Conservation (phyloP, 2,888 invertebrate genomes). For the Caradrina kadenii region DNA sequence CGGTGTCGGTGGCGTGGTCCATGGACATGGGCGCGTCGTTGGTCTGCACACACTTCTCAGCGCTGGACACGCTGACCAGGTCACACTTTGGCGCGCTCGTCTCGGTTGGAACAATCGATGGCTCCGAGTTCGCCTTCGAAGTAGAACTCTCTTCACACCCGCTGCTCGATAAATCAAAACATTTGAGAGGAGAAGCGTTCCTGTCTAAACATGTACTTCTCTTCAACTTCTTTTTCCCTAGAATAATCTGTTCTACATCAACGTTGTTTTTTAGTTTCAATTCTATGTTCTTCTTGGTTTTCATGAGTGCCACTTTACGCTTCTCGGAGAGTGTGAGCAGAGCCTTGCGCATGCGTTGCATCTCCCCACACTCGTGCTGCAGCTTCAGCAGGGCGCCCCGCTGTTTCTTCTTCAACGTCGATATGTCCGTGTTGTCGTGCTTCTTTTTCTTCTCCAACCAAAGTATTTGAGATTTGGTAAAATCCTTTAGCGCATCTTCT, state of each 20-base stretch:
- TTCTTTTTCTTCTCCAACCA: conserved; percentile 88
- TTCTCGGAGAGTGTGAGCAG: conserved; percentile 84
- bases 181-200: conserved; percentile 80
- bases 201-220: conserved; percentile 74
- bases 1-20: conserved; percentile 70
- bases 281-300: conserved; percentile 86
- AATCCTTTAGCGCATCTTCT: conserved; percentile 87
- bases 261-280: conserved; percentile 81
- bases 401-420: conserved; percentile 92
- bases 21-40: conserved; percentile 68
- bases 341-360: conserved; percentile 90
- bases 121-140: conserved; percentile 65
- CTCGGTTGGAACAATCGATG: conserved; percentile 34
- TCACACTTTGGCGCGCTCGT: conserved; percentile 10
- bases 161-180: conserved; percentile 86
- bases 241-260: conserved; percentile 80
- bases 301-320: conserved; percentile 84
- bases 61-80: conserved; percentile 64
- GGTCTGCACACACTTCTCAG: conserved; percentile 84
- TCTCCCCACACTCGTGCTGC: conserved; percentile 93
- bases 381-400: conserved; percentile 92
- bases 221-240: conserved; percentile 83
- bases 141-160: conserved; percentile 82
- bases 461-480: conserved; percentile 87
- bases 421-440: conserved; percentile 85